Evolutionary conservation across 2,113 vertebrate genomes (phyloP), one percentile per base, ranked within the genome.

Genomic region (Prietella phreatophila): DNA sequence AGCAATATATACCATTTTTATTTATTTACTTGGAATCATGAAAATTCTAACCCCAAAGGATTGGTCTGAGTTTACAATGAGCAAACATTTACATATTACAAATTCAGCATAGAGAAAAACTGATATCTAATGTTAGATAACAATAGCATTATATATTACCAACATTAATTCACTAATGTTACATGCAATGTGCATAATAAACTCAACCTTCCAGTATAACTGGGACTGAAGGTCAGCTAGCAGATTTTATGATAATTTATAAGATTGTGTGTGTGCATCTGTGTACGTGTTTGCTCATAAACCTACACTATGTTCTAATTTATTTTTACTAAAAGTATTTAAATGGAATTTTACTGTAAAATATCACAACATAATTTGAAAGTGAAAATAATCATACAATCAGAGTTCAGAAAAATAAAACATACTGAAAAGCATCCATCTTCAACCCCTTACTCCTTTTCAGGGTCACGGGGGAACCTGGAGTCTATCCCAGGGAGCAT

Each of bases 341-440:
- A 33, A 56, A 36, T 56, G n/a, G 78, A 81, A 60, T 82, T 79
- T 53, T n/a, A 53, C 7, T 82, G 30, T 36, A 83, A 63, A 83
- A 7, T 63, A 42, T 42, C 9, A 39, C 5, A 19, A 10, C 10
- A 76, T 25, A 27, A 76, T 33, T 53, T 81, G 17, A 33, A 56
- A n/a, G 25, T 56, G 5, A 81, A 81, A 80, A 55, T 56, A 56
- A n/a, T 56, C 6, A 30, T 14, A 73, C 73, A 76, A n/a, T n/a
- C n/a, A n/a, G n/a, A n/a, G 20, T 25, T 76, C 25, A 53, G 15
- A n/a, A 53, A 53, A 53, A 47, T 78, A 27, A 78, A 76, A 30
- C 4, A 5, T 47, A 50, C 11, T 73, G 71, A 42, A 73, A 42
- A 22, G 19, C 14, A 55, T 79, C n/a, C n/a, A n/a, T n/a, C n/a